Base-by-base conservation (phyloP, 53 echinoderm and acorn worm species). In the Paracentrotus lividus region DNA sequence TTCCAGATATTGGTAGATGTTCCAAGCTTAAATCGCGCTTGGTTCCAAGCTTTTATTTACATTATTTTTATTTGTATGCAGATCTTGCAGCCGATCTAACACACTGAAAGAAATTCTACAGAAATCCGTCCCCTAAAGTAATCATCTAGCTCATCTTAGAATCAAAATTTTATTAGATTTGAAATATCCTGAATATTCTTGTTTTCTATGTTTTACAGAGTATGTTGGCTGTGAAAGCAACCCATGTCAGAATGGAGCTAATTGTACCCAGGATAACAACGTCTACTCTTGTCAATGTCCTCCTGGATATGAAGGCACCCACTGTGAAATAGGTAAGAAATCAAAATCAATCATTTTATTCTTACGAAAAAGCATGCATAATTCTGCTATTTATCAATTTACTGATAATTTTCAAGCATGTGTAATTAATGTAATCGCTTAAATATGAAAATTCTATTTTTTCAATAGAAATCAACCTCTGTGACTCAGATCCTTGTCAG, bases 161-260 rank as follows among this genome's bases (percentile, higher is more conserved):
- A 64, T 13, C 12, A 8, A 64, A 26, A 8, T 27, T 4, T 3
- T 7, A 64, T 26, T 64, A 27, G 27, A 8, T 64, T 64, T 9
- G 12, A 29, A 10, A 6, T 64, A 13, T 9, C 31, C 64, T 8
- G 6, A 27, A 26, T 64, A 15, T 57, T 57, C 8, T 64, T 64
- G 8, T 8, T 64, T 31, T 10, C 13, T 64, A 29, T 64, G 27
- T 78, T 1, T 67, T 23, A 33, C 88, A 94, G 94, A 5, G n/a
- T 81, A 78, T 65, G 38, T 58, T 92, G 69, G 92, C 8, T 97
- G 97, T 93, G 90, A 72, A 13, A 84, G 94, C 26, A 81, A 94
- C 56, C 97, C 97, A 38, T 97, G 97, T 89, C 94, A 94, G 90
- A 96, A 97, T 93, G 93, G 92, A 78, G 97, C 87, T 4, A 93